These are phyloP conservation scores for Parapsyche elsis DNA, from an alignment of 1,140 invertebrate species.

Conservation along the genomic window DNA sequence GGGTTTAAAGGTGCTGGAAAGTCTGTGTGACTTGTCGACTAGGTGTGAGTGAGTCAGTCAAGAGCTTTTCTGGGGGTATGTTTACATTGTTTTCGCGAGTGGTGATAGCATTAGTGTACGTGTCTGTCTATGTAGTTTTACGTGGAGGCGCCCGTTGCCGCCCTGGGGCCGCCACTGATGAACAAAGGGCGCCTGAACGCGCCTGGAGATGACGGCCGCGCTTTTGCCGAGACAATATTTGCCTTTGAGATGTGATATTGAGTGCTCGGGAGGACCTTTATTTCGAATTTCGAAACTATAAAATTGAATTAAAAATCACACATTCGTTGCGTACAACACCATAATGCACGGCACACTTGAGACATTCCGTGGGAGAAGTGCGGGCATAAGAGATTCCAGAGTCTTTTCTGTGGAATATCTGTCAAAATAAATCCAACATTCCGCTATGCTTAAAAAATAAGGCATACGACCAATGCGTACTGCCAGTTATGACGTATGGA, in stretches of 20 bases:
- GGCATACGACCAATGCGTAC: too few species aligned
- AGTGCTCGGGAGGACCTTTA: neutral
- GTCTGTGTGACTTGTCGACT: neutral
- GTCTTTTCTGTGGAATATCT: too few species aligned
- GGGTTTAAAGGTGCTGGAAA: neutral
- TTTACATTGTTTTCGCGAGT: neutral
- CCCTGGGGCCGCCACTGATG: neutral
- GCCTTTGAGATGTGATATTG: conserved; percentile 14
- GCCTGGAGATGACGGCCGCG: neutral
- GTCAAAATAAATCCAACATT: too few species aligned
- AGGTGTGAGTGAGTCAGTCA: neutral
- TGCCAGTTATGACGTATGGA: too few species aligned
- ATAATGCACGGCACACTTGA: too few species aligned
- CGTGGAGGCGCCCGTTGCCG: neutral
- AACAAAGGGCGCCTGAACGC: neutral
- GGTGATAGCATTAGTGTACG: too few species aligned
- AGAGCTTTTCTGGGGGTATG: neutral
- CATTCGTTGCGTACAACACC: too few species aligned
- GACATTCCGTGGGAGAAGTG: too few species aligned
- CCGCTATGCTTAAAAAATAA: too few species aligned
- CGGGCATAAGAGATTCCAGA: too few species aligned
- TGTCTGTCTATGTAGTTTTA: neutral
- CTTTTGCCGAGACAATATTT: conserved; percentile 1
- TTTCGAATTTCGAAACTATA: too few species aligned
- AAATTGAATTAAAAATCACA: too few species aligned